Evolutionary conservation across 2,888 invertebrate genomes (phyloP).

Genomic region (Allophyes oxyacanthae): DNA sequence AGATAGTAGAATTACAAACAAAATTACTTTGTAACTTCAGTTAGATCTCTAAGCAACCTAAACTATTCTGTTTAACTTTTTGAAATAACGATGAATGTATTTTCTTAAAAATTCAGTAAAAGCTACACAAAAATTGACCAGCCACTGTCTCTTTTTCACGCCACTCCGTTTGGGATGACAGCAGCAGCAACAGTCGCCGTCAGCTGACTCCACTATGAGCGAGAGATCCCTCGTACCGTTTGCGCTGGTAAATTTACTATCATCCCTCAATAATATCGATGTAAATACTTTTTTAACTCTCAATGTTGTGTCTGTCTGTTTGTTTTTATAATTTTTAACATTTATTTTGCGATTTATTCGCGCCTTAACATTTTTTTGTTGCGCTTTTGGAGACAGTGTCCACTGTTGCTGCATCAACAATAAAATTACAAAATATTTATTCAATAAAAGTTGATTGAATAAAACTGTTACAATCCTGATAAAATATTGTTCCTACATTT

Average conservation of each 20-base stretch:
- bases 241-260: conserved; percentile 88
- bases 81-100: no score
- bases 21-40: no score
- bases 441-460: no score
- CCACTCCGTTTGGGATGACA: conserved; percentile 61
- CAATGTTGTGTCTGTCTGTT: conserved; percentile 50
- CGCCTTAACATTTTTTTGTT: conserved; percentile 39
- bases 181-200: conserved; percentile 87
- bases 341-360: conserved; percentile 20
- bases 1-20: neutral
- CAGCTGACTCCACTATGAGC: conserved; percentile 88
- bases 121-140: conserved; percentile 14
- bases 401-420: conserved; percentile 30
- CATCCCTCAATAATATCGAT: conserved; percentile 82
- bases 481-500: no score
- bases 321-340: conserved; percentile 32
- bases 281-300: conserved; percentile 78
- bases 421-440: no score
- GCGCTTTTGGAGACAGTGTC: conserved; percentile 50
- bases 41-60: no score
- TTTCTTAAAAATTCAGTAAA: no score
- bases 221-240: conserved; percentile 86
- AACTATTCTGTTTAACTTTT: no score
- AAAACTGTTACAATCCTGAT: no score
- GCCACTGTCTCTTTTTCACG: conserved; percentile 76